These are phyloP conservation scores for Drosophila lacicola DNA, from an alignment of 2,888 invertebrate genomes.

Conservation along the genomic window DNA sequence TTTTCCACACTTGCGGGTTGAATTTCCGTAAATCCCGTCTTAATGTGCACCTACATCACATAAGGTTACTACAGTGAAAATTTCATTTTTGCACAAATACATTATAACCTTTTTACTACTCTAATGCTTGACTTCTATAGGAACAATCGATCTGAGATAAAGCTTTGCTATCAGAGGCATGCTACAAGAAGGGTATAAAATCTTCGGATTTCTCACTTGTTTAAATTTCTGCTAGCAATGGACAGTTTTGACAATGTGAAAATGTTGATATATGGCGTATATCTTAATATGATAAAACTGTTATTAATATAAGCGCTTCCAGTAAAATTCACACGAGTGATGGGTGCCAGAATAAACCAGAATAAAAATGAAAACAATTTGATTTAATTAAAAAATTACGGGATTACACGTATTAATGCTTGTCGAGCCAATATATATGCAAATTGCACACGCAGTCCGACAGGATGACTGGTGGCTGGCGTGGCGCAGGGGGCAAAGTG, in stretches of 20 bases:
- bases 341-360: constrained; percentile 2
- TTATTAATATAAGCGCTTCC: constrained; percentile 9
- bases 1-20: too few relatives aligned
- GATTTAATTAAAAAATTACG: constrained; percentile 83
- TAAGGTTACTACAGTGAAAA: too few relatives aligned
- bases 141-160: too few relatives aligned
- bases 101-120: too few relatives aligned
- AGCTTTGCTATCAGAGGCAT: too few relatives aligned
- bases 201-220: too few relatives aligned
- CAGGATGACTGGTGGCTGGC: constrained; percentile 21
- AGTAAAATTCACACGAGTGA: constrained; percentile 19
- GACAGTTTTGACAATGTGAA: background rate
- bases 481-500: background rate
- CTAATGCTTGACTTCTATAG: too few relatives aligned
- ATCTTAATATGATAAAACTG: constrained; percentile 1
- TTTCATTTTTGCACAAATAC: too few relatives aligned
- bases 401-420: constrained; percentile 82
- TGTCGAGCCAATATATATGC: constrained; percentile 83
- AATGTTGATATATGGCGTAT: background rate
- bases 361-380: constrained; percentile 65
- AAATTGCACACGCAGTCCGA: constrained; percentile 66
- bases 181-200: too few relatives aligned
- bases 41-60: too few relatives aligned
- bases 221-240: background rate
- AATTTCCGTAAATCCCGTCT: too few relatives aligned